Conservation (phyloP, 1,140 invertebrate genomes). For the Drosophila bocqueti region DNA sequence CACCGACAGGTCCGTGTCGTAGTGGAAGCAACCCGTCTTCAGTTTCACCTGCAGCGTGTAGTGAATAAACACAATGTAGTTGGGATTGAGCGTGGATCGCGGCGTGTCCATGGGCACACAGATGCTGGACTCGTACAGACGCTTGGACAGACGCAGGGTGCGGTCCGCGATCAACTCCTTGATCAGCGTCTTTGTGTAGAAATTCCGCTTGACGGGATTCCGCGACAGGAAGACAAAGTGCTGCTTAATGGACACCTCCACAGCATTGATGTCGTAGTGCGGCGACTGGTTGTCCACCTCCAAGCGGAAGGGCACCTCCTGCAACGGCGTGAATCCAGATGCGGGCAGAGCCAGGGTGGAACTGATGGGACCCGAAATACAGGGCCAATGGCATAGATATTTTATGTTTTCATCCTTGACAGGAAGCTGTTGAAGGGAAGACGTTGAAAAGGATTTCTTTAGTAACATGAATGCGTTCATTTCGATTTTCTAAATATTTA, state of each 20-base stretch:
- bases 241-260: slow-evolving; percentile 77
- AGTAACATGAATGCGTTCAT: not conserved
- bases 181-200: slow-evolving; percentile 70
- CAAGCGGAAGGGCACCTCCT: slow-evolving; percentile 72
- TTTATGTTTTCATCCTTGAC: slow-evolving; percentile 79
- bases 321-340: slow-evolving; percentile 73
- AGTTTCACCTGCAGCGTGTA: slow-evolving; percentile 77
- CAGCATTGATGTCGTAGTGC: slow-evolving; percentile 72
- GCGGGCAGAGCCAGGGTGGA: slow-evolving; percentile 67
- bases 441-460: not conserved
- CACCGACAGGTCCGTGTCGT: slow-evolving; percentile 78
- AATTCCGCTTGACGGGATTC: slow-evolving; percentile 77
- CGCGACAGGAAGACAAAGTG: slow-evolving; percentile 80
- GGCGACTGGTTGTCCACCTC: slow-evolving; percentile 82
- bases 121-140: slow-evolving; percentile 71
- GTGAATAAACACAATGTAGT: slow-evolving; percentile 80
- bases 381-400: slow-evolving; percentile 83
- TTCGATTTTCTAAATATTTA: not conserved
- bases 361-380: slow-evolving; percentile 76
- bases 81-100: slow-evolving; percentile 76
- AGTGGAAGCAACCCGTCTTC: slow-evolving; percentile 79
- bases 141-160: slow-evolving; percentile 73
- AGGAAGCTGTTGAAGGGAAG: slow-evolving; percentile 45
- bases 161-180: slow-evolving; percentile 69
- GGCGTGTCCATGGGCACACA: slow-evolving; percentile 75